A percentile compares a stretch with the other conserved stretches of the same genome.
phyloP scores from a whole-genome alignment of 2,113 vertebrate species.

The Oophaga pumilio region DNA sequence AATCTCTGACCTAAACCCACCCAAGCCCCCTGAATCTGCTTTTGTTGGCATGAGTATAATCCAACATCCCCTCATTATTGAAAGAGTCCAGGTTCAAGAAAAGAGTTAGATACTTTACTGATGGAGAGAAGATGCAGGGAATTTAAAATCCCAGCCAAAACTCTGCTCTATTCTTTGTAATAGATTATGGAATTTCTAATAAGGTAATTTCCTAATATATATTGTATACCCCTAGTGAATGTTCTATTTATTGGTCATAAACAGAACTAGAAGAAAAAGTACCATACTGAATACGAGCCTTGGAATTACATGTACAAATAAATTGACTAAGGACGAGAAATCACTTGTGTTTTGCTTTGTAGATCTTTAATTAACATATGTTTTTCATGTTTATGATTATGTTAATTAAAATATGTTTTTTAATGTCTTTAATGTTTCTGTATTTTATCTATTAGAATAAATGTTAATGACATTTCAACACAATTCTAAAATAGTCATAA shows the following conservation, averaged over 20 bases:
- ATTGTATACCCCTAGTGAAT: background rate
- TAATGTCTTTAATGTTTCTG: slow-evolving; percentile 13
- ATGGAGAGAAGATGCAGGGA: background rate
- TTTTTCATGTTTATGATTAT: slow-evolving; percentile 16
- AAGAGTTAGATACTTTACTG: background rate
- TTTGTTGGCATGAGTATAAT: background rate
- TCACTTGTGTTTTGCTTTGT: background rate
- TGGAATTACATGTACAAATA: background rate
- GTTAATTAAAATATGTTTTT: slow-evolving; percentile 16
- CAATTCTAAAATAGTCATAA: background rate
- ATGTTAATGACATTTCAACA: slow-evolving; percentile 3
- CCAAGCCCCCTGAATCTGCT: too few relatives aligned
- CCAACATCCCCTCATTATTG: background rate
- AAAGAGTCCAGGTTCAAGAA: background rate
- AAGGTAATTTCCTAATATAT: background rate
- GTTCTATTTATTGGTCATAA: background rate
- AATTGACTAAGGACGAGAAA: background rate
- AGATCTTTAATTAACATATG: slow-evolving; percentile 26
- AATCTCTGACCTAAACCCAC: too few relatives aligned
- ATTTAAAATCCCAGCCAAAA: background rate
- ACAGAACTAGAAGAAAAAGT: background rate
- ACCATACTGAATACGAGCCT: background rate
- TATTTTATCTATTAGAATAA: background rate
- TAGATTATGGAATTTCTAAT: background rate
- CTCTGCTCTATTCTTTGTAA: background rate